Conservation (phyloP, 2,113 vertebrate species). For the Tympanuchus pallidicinctus region DNA sequence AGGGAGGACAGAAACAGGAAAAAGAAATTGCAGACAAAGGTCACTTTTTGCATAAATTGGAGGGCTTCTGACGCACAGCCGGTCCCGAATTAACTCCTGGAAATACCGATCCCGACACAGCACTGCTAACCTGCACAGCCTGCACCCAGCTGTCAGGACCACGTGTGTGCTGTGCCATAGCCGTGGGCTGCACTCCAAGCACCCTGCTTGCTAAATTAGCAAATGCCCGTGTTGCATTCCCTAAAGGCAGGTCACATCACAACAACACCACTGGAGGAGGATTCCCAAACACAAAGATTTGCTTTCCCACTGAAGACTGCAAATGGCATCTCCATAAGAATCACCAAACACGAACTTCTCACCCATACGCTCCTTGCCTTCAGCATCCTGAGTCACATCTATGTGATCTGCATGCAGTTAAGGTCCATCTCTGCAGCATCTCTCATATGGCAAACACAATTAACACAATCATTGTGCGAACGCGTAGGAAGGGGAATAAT, state of each 20-base stretch:
- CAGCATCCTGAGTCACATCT: not conserved
- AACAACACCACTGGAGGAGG: not conserved
- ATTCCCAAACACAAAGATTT: not conserved
- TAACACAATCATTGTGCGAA: not conserved
- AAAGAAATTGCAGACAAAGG: conserved; percentile 33
- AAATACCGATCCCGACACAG: not conserved
- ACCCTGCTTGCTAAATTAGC: not conserved
- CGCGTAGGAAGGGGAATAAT: not conserved
- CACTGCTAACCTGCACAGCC: not conserved
- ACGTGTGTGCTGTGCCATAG: not conserved
- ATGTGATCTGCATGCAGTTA: not conserved
- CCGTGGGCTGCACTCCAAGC: fast-evolving
- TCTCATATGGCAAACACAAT: not conserved
- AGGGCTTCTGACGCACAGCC: not conserved
- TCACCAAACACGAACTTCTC: not conserved
- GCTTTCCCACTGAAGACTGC: not conserved
- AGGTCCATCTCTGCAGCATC: not conserved
- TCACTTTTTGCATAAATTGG: not conserved
- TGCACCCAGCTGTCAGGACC: not conserved
- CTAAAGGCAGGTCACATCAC: not conserved
- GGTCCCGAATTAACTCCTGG: not conserved
- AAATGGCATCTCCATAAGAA: not conserved
- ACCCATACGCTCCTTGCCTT: not conserved
- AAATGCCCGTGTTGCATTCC: not conserved
- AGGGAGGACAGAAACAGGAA: not conserved